These are phyloP conservation scores for Chelon auratus DNA, from an alignment of 2,797 vertebrate species.

Conservation along the genomic window DNA sequence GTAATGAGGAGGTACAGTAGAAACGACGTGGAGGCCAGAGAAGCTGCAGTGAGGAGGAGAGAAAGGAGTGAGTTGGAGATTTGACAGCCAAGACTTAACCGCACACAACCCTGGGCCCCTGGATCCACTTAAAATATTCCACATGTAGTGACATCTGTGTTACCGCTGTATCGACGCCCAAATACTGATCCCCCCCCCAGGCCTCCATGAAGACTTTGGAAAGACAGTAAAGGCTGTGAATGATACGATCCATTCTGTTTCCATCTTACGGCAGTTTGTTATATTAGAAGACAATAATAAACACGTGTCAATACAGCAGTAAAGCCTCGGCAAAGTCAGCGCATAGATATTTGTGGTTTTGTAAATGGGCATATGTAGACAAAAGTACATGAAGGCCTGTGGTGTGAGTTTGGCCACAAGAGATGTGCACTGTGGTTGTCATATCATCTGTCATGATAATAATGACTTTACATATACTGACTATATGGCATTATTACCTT, in stretches of 20 bases:
- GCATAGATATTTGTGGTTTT: neutral
- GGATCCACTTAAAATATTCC: conserved; percentile 67
- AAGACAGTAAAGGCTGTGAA: neutral
- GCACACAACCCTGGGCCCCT: conserved; percentile 48
- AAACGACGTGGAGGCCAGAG: conserved; percentile 18
- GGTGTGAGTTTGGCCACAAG: neutral
- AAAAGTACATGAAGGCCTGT: neutral
- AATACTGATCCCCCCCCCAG: conserved; percentile 50
- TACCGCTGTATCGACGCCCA: conserved; percentile 24
- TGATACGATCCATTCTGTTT: neutral
- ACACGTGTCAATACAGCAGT: neutral
- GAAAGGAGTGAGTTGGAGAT: conserved; percentile 26
- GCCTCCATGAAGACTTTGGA: conserved; percentile 31
- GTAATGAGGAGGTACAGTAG: conserved; percentile 22
- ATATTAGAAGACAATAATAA: neutral
- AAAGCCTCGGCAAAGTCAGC: neutral
- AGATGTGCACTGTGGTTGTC: conserved; percentile 1
- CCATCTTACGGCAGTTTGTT: neutral
- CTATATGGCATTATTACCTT: too few species aligned
- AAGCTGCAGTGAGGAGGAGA: conserved; percentile 29
- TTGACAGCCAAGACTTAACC: conserved; percentile 60
- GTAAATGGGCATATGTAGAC: neutral
- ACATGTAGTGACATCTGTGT: conserved; percentile 65
- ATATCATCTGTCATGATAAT: too few species aligned
- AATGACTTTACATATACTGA: too few species aligned